A percentile compares a stretch with the other conserved stretches of the same genome.
Conservation (phyloP, 1,140 invertebrate species). For the Pogonognathellus flavescens region DNA sequence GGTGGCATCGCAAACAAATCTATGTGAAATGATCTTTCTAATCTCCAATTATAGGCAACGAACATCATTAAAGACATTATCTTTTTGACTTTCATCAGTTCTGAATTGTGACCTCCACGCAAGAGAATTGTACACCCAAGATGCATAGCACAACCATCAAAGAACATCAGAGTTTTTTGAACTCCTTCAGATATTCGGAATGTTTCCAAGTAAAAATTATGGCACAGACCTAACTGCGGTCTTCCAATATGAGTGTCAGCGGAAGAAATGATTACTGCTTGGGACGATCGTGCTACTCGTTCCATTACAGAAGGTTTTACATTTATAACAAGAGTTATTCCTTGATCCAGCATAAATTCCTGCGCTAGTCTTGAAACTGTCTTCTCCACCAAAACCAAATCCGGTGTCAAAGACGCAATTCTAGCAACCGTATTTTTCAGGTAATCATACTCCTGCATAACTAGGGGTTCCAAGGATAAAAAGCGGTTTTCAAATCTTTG, state of each 20-base stretch:
- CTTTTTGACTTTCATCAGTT: conserved; percentile 86
- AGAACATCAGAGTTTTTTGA: conserved; percentile 91
- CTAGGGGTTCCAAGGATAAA: conserved; percentile 89
- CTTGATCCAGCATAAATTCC: conserved; percentile 83
- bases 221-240: conserved; percentile 88
- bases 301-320: conserved; percentile 89
- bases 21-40: conserved; percentile 92
- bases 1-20: conserved; percentile 83
- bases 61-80: conserved; percentile 87
- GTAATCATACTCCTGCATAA: conserved; percentile 94
- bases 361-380: conserved; percentile 90
- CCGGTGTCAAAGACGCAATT: conserved; percentile 86
- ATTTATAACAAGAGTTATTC: conserved; percentile 89
- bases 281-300: conserved; percentile 84
- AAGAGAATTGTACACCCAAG: conserved; percentile 91
- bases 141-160: conserved; percentile 90
- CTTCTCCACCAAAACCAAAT: conserved; percentile 90
- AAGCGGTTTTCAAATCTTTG: conserved; percentile 92
- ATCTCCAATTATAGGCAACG: conserved; percentile 89
- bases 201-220: conserved; percentile 85
- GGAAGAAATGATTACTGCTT: conserved; percentile 89
- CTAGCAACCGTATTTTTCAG: conserved; percentile 88
- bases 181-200: conserved; percentile 73
- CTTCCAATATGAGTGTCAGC: conserved; percentile 89
- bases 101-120: conserved; percentile 81